Evolutionary conservation across 2,888 invertebrate genomes (phyloP), one percentile per base, ranked within the genome.

Genomic region (Phengaris alcon): DNA sequence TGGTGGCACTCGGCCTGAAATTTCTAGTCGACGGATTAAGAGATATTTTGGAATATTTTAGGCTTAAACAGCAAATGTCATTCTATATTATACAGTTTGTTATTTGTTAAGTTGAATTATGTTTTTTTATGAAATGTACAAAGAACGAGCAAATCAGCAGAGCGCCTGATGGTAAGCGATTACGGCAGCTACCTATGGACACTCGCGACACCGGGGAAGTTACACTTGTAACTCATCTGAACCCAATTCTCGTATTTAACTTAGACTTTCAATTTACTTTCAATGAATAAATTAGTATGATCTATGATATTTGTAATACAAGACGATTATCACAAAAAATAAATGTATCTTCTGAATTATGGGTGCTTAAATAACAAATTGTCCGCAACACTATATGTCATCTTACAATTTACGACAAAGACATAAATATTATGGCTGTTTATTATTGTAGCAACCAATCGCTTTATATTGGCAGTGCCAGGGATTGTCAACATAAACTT

Each of bases 351-450:
- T 0, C 6, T 64, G 13, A 64, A 64, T 64, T 64, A 44, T 64
- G 7, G 64, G 35, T 44, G 13, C 64, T 64, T 7, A 64, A 64
- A 44, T 9, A 64, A 64, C 64, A 64, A 64, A 64, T 64, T 6
- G 44, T 13, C 6, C 13, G 12, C 12, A 35, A 7, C 44, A 64
- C 64, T 64, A 64, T 64, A 64, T 44, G 35, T 35, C 64, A 64
- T 64, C 64, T 12, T 64, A 64, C 64, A 64, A 64, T 64, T 64
- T 64, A 64, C 35, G 64, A 64, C 64, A 10, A 44, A 13, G 15
- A 64, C 64, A 64, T 64, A 64, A 64, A 64, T 64, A 64, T 64
- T 64, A 64, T 44, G 64, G 10, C 44, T 12, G 35, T 64, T 22
- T 64, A 64, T 64, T 64, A 64, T 64, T 22, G 64, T 48, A 48